Base-by-base conservation (phyloP, 2,113 vertebrate species). In the Abramis brama region DNA sequence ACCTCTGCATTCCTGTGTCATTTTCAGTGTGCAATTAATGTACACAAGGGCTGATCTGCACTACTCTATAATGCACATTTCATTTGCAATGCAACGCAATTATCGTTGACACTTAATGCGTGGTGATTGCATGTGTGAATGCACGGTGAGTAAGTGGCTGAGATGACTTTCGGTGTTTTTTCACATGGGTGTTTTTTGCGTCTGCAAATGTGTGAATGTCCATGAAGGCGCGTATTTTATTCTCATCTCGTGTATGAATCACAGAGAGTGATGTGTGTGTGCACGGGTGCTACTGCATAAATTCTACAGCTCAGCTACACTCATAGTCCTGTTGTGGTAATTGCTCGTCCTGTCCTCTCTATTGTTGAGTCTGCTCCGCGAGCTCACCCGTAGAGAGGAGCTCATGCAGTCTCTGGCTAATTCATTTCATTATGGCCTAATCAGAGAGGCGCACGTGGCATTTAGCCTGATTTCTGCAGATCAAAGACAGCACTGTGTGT, bases 361-460 rank as follows among this genome's bases (percentile, higher is more conserved):
- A 74, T 83, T 83, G 50, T 83, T 57, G 82, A 83, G 66, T 39
- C 19, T 70, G 21, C 3, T 3, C 62, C 11, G 80, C 45, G 0
- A 70, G 80, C 80, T 83, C 30, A 43, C 47, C 52, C 68, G 8
- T 57, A 43, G 82, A 73, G 82, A 74, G 47, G 33, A n/a, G 33
- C 27, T 83, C 71, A 59, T 64, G 45, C 83, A 13, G 84, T 74
- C 76, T 85, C 78, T 27, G 71, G 84, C 82, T 89, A 89, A 89
- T 89, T 88, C 85, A 82, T 86, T 85, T 88, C 87, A 89, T 89
- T 88, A 88, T 74, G 83, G 85, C 70, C 68, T 83, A 88, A 88
- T 86, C 89, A 85, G 85, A 52, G 77, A 88, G 86, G 82, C 47
- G 85, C 80, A 83, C 47, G 71, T 76, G 68, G 78, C 81, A 81